phyloP scores from a whole-genome alignment of 1,140 invertebrate species.

The Pararge aegeria region DNA sequence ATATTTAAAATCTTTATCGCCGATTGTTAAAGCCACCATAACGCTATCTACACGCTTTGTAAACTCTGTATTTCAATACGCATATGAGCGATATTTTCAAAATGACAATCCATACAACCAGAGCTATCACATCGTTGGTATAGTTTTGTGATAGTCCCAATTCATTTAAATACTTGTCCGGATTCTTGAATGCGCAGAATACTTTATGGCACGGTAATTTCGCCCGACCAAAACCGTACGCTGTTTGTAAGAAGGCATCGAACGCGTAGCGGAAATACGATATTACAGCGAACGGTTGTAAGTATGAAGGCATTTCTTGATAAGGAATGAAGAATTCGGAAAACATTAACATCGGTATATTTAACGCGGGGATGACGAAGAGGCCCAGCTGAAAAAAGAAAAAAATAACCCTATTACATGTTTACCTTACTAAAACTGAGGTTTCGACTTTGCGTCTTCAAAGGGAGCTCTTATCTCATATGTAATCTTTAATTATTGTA shows the following conservation, averaged over 20 bases:
- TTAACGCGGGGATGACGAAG: slow-evolving; percentile 89
- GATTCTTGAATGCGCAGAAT: slow-evolving; percentile 73
- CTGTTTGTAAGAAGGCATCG: slow-evolving; percentile 87
- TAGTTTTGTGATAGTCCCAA: slow-evolving; percentile 80
- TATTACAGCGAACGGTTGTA: slow-evolving; percentile 85
- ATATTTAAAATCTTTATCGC: too few relatives aligned
- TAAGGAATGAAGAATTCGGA: slow-evolving; percentile 92
- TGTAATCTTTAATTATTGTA: too few relatives aligned
- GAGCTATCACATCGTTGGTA: slow-evolving; percentile 86
- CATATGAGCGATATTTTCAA: slow-evolving; percentile 60
- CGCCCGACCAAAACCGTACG: slow-evolving; percentile 85
- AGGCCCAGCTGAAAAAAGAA: slow-evolving; percentile 84
- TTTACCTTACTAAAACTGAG: too few relatives aligned
- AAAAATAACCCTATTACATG: neutral
- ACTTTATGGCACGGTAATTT: slow-evolving; percentile 78
- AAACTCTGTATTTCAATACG: slow-evolving; percentile 59
- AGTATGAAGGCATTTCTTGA: slow-evolving; percentile 85
- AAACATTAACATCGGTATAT: slow-evolving; percentile 92
- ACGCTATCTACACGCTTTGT: slow-evolving; percentile 58
- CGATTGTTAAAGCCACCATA: too few relatives aligned
- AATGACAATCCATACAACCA: slow-evolving; percentile 82
- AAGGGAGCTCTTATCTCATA: too few relatives aligned
- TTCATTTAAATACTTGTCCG: slow-evolving; percentile 72
- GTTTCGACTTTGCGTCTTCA: too few relatives aligned
- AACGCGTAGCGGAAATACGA: slow-evolving; percentile 92